Evolutionary conservation across 2,888 invertebrate species (phyloP).

Genomic region (Phortica okadai): DNA sequence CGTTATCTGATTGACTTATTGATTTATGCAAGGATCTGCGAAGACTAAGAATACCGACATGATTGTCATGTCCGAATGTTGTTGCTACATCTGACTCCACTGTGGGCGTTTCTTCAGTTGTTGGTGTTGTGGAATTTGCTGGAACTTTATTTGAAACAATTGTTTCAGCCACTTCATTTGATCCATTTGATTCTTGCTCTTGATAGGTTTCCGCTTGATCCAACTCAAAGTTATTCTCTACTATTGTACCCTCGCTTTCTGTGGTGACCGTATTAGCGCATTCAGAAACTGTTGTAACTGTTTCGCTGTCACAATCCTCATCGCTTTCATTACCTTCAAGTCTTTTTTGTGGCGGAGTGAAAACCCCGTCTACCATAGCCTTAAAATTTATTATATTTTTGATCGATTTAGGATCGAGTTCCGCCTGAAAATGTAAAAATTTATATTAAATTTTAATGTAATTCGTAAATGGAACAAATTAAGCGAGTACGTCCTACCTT

Average conservation of each 20-base stretch:
- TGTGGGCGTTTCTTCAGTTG: background rate
- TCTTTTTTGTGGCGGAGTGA: slow-evolving; percentile 56
- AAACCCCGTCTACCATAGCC: slow-evolving; percentile 70
- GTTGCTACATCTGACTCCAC: slow-evolving; percentile 5
- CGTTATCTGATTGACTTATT: slow-evolving; percentile 62
- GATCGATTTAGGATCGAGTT: slow-evolving; percentile 71
- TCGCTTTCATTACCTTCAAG: slow-evolving; percentile 52
- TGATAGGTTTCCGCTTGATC: background rate
- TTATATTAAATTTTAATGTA: slow-evolving; percentile 15
- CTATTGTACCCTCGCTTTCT: slow-evolving; percentile 17
- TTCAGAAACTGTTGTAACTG: slow-evolving; percentile 41
- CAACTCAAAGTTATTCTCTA: background rate
- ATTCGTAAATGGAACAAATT: background rate
- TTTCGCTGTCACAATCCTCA: slow-evolving; percentile 55
- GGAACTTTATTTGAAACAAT: background rate
- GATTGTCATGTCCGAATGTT: slow-evolving; percentile 51
- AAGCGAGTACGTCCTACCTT: slow-evolving; percentile 49
- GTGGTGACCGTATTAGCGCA: background rate
- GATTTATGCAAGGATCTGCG: slow-evolving; percentile 57
- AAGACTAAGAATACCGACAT: slow-evolving; percentile 53
- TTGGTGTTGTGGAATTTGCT: background rate
- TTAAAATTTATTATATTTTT: slow-evolving; percentile 70
- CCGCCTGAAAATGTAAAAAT: slow-evolving; percentile 58
- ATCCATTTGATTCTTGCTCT: background rate
- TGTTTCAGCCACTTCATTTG: background rate